Evolutionary conservation across 2,113 vertebrate species (phyloP).

Genomic region (Pedetes capensis): DNA sequence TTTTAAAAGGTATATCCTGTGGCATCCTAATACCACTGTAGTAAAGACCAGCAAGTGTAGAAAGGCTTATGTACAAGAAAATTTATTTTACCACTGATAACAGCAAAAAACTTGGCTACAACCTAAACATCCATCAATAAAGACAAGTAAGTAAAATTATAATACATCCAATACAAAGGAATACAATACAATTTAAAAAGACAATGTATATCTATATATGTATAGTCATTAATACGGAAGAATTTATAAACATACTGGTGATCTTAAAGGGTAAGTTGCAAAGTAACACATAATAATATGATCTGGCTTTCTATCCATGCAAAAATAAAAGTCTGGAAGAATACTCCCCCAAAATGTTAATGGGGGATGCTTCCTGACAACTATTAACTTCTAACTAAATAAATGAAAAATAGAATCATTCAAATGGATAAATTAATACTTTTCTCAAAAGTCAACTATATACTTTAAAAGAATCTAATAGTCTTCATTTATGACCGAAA

Average conservation of each 20-base stretch:
- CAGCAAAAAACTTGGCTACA: not conserved
- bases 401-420: conserved; percentile 36
- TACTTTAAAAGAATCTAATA: conserved; percentile 16
- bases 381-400: conserved; percentile 40
- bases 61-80: conserved; percentile 26
- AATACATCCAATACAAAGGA: not conserved
- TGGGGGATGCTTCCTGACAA: not conserved
- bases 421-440: conserved; percentile 6
- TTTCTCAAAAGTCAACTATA: conserved; percentile 32
- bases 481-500: conserved; percentile 49
- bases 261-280: conserved; percentile 30
- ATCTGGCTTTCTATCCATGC: not conserved
- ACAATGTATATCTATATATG: not conserved
- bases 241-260: conserved; percentile 34
- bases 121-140: not conserved
- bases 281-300: conserved; percentile 34
- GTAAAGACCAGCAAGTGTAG: conserved; percentile 1
- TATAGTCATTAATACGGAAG: not conserved
- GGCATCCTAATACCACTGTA: not conserved
- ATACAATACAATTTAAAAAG: conserved; percentile 30
- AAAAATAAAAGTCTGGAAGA: conserved; percentile 26
- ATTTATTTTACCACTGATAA: conserved; percentile 3
- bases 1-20: not conserved
- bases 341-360: conserved; percentile 19
- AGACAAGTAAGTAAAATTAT: conserved; percentile 36